Evolutionary conservation across 1,140 invertebrate species (phyloP).

Genomic region (Brachystomella parvula): DNA sequence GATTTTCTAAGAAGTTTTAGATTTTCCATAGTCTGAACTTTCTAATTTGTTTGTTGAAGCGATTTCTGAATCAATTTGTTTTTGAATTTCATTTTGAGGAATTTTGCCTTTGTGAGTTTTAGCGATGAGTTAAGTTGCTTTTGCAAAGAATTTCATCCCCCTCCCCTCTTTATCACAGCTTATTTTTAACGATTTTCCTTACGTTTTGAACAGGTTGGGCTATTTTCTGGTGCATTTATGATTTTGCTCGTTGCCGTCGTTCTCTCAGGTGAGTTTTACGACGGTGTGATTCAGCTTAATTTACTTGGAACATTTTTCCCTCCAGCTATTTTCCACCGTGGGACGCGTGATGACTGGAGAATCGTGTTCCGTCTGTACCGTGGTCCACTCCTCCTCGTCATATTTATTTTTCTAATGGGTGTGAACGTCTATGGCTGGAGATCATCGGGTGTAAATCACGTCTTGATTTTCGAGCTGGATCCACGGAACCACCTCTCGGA

Average conservation of each 20-base stretch:
- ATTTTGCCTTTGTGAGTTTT: no score
- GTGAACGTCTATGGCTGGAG: conserved; percentile 98
- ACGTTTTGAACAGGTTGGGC: conserved; percentile 84
- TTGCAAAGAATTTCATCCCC: no score
- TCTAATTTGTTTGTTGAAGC: no score
- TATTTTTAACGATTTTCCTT: no score
- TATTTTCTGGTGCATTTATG: conserved; percentile 90
- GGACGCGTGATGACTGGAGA: conserved; percentile 53
- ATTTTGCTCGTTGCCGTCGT: conserved; percentile 77
- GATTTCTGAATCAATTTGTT: no score
- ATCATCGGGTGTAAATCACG: conserved; percentile 96
- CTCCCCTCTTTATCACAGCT: no score
- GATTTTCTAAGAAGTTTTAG: no score
- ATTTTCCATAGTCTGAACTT: no score
- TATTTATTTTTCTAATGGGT: conserved; percentile 91
- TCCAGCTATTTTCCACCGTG: background rate
- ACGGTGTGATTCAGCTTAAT: background rate
- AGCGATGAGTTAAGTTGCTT: no score
- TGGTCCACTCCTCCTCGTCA: conserved; percentile 80
- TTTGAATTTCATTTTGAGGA: no score
- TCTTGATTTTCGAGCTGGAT: conserved; percentile 96
- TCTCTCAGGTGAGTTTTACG: conserved; percentile 50
- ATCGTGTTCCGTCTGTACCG: conserved; percentile 80
- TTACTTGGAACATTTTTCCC: background rate
- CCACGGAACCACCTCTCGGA: conserved; percentile 92